Base-by-base conservation (phyloP, 1,140 invertebrate species). In the Mactra quadrangularis region DNA sequence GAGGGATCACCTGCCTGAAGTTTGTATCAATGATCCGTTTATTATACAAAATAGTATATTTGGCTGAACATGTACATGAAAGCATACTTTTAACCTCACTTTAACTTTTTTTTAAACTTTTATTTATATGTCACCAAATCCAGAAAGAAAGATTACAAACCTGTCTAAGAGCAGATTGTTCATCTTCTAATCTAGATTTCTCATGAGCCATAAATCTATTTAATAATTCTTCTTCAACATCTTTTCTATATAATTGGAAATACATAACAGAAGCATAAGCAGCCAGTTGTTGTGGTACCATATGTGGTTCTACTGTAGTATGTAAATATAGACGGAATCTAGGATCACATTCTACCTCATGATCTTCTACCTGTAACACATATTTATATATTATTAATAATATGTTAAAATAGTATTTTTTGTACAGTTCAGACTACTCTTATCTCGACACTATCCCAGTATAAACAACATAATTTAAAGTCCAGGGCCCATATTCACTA, bases 311-410 rank as follows among this genome's bases (percentile, higher is more conserved):
- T 33, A 86, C 82, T 22, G 90, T 90, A 9, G 92, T 92, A 83
- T 93, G 93, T 0, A 93, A 86, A 83, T 88, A 93, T 68, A 93
- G 75, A 17, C 92, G 85, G 86, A 93, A 93, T 33, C 86, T 83
- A 17, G 92, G 91, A 76, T 92, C 90, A 86, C 92, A 93, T 77
- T 93, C 93, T 27, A 93, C 91, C 55, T 93, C 93, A 85, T 93
- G 92, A 70, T 92, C 91, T 38, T 91, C 91, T 25, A 92, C 89
- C 91, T 92, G 75, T 41, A 83, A 41, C 6, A 15, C 38, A 41
- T 41, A 15, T 6, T 7, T 41, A 41, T n/a, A n/a, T n/a, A n/a
- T n/a, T n/a, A n/a, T n/a, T n/a, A n/a, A n/a, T n/a, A n/a, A n/a
- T n/a, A n/a, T n/a, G n/a, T n/a, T n/a, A n/a, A 53, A 53, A 53